Conservation (phyloP, 2,113 vertebrate species). For the Motacilla tschutschensis region DNA sequence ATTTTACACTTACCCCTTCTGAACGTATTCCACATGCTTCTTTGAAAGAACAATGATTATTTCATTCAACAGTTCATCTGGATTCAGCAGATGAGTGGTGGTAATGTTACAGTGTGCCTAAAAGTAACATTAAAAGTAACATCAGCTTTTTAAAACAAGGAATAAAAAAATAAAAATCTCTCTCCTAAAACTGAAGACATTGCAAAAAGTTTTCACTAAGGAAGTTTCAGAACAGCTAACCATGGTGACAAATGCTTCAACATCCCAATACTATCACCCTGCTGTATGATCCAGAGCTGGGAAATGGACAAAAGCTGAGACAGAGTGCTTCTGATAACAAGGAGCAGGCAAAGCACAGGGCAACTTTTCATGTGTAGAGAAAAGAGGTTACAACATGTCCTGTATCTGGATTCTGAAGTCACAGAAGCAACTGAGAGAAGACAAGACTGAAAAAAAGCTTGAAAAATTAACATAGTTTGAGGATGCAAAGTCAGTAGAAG, state of each 20-base stretch:
- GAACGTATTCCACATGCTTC: slow-evolving; percentile 87
- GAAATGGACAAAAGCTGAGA: neutral
- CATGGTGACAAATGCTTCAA: neutral
- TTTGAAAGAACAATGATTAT: slow-evolving; percentile 81
- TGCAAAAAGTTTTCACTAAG: neutral
- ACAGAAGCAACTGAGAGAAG: neutral
- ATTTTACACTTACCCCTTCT: slow-evolving; percentile 85
- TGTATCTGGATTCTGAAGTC: neutral
- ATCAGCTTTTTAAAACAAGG: neutral
- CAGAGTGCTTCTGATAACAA: neutral
- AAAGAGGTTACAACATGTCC: neutral
- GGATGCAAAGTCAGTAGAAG: neutral
- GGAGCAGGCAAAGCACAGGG: rapidly evolving
- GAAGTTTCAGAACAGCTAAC: neutral
- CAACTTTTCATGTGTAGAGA: neutral
- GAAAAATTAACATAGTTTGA: neutral
- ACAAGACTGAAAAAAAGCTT: neutral
- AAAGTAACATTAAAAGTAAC: neutral
- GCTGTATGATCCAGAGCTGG: rapidly evolving
- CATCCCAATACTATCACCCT: neutral
- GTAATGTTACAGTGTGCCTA: slow-evolving; percentile 94
- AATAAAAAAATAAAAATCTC: neutral
- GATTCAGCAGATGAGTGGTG: slow-evolving; percentile 82
- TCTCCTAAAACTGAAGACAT: neutral
- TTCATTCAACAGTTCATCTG: slow-evolving; percentile 87